Evolutionary conservation across 2,888 invertebrate species (phyloP), one percentile per base, ranked within the genome.

Genomic region (Noctua janthina): DNA sequence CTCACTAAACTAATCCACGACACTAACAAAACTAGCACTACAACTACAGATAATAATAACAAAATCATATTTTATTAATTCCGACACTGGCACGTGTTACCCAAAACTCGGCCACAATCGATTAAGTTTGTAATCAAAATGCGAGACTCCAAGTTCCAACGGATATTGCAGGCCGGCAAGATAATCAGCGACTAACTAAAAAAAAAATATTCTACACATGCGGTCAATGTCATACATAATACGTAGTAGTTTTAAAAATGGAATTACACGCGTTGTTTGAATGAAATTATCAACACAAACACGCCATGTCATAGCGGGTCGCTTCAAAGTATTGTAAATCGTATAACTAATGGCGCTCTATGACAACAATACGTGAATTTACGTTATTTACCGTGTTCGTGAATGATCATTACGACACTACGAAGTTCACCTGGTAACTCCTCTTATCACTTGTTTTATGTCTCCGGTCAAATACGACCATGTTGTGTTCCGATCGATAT

Each of bases 1-100:
- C 76, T 84, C 29, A 93, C 54, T 23, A 95, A 90, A 79, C 85
- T 82, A 10, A 92, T 81, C 95, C 95, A 95, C 5, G 95, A 95
- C 51, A 91, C 15, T 46, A 91, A 69, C 76, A 90, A 76, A n/a
- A 90, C 62, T 46, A 88, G 73, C 66, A 90, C 77, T 56, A 91
- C 39, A 66, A 90, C 62, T 67, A 89, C 39, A 15, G 82, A 59
- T 66, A 90, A 39, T 71, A 90, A 77, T 73, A 92, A 79, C 64
- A 91, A 80, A 80, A 92, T 85, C 92, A 92, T 93, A 82, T 85
- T 68, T 81, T 96, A 62, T 80, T 96, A 56, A 77, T 78, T 74
- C 73, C 73, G 69, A 67, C 5, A 98, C 91, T 62, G 97, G 59
- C 83, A 78, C 76, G 67, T 78, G 46, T 66, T 78, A 78, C 56